Evolutionary conservation across 1,140 invertebrate species (phyloP).

Genomic region (Psix sp.): DNA sequence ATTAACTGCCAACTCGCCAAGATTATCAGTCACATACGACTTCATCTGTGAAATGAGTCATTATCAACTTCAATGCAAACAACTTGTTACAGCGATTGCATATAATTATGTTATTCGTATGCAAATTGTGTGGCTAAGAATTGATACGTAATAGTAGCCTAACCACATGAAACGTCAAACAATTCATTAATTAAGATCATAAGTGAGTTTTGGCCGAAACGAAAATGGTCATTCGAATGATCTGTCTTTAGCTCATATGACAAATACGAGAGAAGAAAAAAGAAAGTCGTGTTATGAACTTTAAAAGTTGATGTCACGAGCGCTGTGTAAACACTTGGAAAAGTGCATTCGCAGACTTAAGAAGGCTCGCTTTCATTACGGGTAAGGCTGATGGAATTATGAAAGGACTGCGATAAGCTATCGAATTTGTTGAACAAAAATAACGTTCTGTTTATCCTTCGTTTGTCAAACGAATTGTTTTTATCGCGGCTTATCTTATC

Average conservation of each 20-base stretch:
- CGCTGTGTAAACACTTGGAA: no score
- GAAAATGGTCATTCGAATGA: no score
- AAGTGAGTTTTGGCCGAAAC: no score
- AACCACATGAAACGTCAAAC: conserved; percentile 8
- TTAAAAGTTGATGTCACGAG: no score
- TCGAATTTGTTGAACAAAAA: conserved; percentile 29
- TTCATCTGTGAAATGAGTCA: conserved; percentile 56
- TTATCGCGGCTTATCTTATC: conserved; percentile 28
- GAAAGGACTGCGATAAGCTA: conserved; percentile 27
- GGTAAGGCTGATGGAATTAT: conserved; percentile 7
- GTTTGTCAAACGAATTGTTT: conserved; percentile 13
- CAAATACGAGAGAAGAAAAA: no score
- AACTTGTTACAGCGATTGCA: conserved; percentile 57
- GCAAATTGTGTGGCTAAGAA: conserved; percentile 41
- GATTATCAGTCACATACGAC: conserved; percentile 48
- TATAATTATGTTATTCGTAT: conserved; percentile 56
- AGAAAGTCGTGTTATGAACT: no score
- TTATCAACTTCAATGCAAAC: conserved; percentile 59
- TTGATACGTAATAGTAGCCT: conserved; percentile 50
- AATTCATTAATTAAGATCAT: no score
- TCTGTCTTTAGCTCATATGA: no score
- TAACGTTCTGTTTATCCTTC: conserved; percentile 38
- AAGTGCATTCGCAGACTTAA: no score
- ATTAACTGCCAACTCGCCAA: conserved; percentile 16
- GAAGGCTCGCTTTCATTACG: no score